Evolutionary conservation across 2,888 invertebrate genomes (phyloP), one percentile per base, ranked within the genome.

Genomic region (Troides helena): DNA sequence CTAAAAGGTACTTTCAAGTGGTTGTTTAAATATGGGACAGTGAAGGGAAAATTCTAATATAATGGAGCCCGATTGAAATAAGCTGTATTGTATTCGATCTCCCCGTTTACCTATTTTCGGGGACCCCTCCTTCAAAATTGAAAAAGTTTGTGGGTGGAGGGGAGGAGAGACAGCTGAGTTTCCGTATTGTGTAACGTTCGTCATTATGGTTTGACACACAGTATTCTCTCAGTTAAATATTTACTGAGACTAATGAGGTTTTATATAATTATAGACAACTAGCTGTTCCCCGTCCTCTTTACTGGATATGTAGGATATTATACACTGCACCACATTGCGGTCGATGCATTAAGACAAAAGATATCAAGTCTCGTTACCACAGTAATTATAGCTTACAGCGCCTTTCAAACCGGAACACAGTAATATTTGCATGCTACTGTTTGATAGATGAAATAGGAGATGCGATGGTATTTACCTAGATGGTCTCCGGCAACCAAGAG

Each of bases 201-300:
- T 70, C 67, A 60, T 59, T 43, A 59, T 58, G 64, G 63, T 25
- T 56, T 81, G 80, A 82, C 81, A 77, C 71, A 72, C 75, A 72
- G 74, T 73, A 81, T 64, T 53, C 58, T 59, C 50, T 2, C 21
- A 39, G 30, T 59, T 21, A 62, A 62, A 68, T 59, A 30, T 62
- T 63, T 17, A 7, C 18, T 18, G n/a, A 58, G 30, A 30, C 30
- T 30, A 30, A 30, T 3, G 30, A 30, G 30, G 3, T 30, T 30
- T 30, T 30, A 30, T 30, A 30, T 3, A 30, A 3, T 30, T 30
- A 30, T 30, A 30, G 30, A 30, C 3, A 30, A 30, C 30, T 30
- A 30, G 30, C 30, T 30, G 30, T 30, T 30, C 30, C 30, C 30
- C 30, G 30, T 30, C 30, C 3, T 30, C 30, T 30, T 30, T 30